Evolutionary conservation across 2,113 vertebrate genomes (phyloP).

Genomic region (Daubentonia madagascariensis): DNA sequence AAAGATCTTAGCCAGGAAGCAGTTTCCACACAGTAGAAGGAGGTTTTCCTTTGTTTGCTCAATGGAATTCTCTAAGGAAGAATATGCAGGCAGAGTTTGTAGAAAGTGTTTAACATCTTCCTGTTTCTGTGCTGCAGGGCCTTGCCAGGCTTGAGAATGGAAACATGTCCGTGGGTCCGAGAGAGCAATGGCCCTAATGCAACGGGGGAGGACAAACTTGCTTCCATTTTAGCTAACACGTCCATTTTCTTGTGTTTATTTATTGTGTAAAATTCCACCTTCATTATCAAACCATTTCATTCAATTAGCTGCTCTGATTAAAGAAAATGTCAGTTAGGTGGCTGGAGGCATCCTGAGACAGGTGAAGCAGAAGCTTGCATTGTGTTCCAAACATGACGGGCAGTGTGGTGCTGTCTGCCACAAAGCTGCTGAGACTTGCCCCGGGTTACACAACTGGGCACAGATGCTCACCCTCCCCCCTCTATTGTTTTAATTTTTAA

Average conservation of each 20-base stretch:
- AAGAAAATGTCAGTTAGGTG: not conserved
- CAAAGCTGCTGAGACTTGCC: not conserved
- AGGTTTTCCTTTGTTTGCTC: not conserved
- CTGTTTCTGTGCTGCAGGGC: not conserved
- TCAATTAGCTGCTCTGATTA: not conserved
- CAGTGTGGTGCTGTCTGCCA: accelerated
- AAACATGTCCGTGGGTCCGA: too few species aligned
- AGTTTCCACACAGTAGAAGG: not conserved
- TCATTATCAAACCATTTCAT: not conserved
- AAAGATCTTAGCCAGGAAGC: not conserved
- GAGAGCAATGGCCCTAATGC: not conserved
- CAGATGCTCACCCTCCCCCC: not conserved
- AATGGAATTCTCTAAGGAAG: not conserved
- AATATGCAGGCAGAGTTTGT: not conserved
- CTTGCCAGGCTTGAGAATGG: too few species aligned
- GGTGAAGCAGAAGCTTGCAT: not conserved
- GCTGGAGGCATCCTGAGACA: not conserved
- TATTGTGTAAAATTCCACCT: not conserved
- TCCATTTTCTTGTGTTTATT: not conserved
- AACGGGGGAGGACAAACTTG: not conserved
- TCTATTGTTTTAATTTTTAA: not conserved
- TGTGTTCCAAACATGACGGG: not conserved
- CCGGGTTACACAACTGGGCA: too few species aligned
- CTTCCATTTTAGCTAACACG: not conserved
- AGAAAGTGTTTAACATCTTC: not conserved